phyloP scores from a whole-genome alignment of 2,797 vertebrate genomes.

The Anabas testudineus region DNA sequence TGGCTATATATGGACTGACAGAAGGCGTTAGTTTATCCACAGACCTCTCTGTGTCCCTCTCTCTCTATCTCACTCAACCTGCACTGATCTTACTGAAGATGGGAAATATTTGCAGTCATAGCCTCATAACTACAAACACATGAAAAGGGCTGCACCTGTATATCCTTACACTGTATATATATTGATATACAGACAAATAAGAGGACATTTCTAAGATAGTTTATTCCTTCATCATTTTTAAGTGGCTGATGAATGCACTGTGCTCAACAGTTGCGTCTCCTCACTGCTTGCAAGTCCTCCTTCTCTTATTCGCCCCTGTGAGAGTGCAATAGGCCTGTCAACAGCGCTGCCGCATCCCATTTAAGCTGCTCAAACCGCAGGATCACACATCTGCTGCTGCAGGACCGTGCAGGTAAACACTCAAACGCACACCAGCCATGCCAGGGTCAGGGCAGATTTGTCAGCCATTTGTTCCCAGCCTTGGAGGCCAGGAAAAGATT shows the following conservation, averaged over 20 bases:
- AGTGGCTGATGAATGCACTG: conserved; percentile 2
- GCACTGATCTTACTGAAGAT: background rate
- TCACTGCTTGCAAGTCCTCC: conserved; percentile 4
- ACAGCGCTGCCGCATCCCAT: conserved; percentile 59
- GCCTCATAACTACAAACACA: background rate
- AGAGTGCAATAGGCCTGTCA: conserved; percentile 55
- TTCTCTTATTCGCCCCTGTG: conserved; percentile 20
- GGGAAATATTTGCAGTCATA: background rate
- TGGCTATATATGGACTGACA: conserved; percentile 77
- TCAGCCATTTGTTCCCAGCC: conserved; percentile 38
- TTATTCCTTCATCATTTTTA: background rate
- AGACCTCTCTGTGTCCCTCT: conserved; percentile 41
- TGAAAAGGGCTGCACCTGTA: no score
- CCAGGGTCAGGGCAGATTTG: conserved; percentile 26
- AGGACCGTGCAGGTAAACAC: conserved; percentile 47
- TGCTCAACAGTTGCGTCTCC: conserved; percentile 1
- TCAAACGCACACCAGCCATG: background rate
- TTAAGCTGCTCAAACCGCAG: conserved; percentile 48
- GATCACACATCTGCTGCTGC: conserved; percentile 62
- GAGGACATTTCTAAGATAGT: no score
- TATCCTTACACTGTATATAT: no score
- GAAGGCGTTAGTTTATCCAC: conserved; percentile 50
- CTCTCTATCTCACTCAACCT: conserved; percentile 18
- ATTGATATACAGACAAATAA: no score
- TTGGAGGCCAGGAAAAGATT: no score